Evolutionary conservation across 92 coral and sea anemone species (phyloP), one percentile per base, ranked within the genome.

Genomic region (Galaxea fascicularis): DNA sequence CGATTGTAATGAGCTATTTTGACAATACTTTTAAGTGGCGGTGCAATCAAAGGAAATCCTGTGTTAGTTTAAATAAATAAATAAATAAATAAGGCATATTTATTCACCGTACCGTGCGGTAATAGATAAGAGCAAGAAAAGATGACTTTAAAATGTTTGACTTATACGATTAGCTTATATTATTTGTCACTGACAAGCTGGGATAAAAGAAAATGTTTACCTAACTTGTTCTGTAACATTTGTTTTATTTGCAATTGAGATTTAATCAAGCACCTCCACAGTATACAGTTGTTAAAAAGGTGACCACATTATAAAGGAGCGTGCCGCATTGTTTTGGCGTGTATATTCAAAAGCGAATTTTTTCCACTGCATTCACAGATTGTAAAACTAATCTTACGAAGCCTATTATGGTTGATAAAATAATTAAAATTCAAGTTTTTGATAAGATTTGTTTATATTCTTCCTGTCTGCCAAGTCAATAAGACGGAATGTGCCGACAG

Each of bases 371-470:
- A 67, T 67, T 70, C 66, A 70, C 47, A 25, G 66, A 62, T 78
- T 51, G 74, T 17, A 66, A 80, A 80, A 27, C 76, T 53, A 21
- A 80, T 80, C 67, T 70, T 16, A 54, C 68, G 77, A 52, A 30
- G 76, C 67, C 67, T 68, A 69, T 80, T 68, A 57, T 80, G 13
- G 28, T 69, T 24, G 78, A 70, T 82, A 82, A 82, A 54, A 71
- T 58, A 27, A 82, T 82, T 70, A 82, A 71, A 82, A 82, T 82
- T 56, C 71, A 82, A 44, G 52, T 54, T 31, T 70, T 82, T 82
- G 86, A 82, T 70, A 82, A 82, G 67, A 82, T 70, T 82, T 82
- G 86, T 82, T 82, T 70, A 56, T 45, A 24, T 72, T 78, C 57
- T 78, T 56, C 58, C 65, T 82, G 77, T 82, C 86, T 82, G 86